A percentile compares a stretch with the other conserved stretches of the same genome.
These are phyloP conservation scores for Larimichthys polyactis DNA, from an alignment of 2,113 vertebrate species.

Conservation along the genomic window DNA sequence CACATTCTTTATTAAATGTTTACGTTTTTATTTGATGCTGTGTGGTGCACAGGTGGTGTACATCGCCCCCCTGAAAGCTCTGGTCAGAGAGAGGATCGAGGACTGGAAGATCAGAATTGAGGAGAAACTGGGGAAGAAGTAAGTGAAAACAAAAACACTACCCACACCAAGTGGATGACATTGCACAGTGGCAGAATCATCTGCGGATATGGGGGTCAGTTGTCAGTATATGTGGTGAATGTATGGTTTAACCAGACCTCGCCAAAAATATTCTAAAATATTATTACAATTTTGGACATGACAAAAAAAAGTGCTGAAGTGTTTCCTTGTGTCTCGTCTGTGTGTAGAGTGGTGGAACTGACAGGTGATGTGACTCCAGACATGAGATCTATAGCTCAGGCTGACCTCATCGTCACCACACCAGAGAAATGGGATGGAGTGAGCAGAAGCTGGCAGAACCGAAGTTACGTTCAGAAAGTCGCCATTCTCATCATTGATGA, in stretches of 20 bases:
- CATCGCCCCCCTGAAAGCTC: slow-evolving; percentile 96
- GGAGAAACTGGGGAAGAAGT: slow-evolving; percentile 97
- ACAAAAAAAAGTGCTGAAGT: not conserved
- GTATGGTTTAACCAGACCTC: too few species aligned
- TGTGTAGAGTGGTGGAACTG: slow-evolving; percentile 92
- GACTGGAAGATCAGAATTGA: slow-evolving; percentile 98
- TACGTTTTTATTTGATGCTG: not conserved
- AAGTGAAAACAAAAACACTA: slow-evolving; percentile 70
- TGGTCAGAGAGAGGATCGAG: slow-evolving; percentile 97
- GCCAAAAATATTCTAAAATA: not conserved
- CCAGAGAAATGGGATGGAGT: slow-evolving; percentile 99
- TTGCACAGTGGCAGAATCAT: not conserved
- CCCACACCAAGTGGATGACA: not conserved
- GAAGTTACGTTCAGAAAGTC: slow-evolving; percentile 97
- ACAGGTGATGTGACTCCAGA: slow-evolving; percentile 98
- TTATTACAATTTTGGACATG: not conserved
- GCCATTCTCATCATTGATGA: slow-evolving; percentile 98
- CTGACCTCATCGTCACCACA: slow-evolving; percentile 98
- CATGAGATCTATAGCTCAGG: slow-evolving; percentile 93
- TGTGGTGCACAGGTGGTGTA: slow-evolving; percentile 90
- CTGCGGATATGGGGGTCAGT: not conserved
- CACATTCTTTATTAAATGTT: not conserved
- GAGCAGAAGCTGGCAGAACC: slow-evolving; percentile 98
- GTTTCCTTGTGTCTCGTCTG: not conserved
- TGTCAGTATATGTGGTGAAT: not conserved